A percentile compares a stretch with the other conserved stretches of the same genome.
These are phyloP conservation scores for Rafetus swinhoei DNA, from an alignment of 2,113 vertebrate genomes.

Conservation along the genomic window DNA sequence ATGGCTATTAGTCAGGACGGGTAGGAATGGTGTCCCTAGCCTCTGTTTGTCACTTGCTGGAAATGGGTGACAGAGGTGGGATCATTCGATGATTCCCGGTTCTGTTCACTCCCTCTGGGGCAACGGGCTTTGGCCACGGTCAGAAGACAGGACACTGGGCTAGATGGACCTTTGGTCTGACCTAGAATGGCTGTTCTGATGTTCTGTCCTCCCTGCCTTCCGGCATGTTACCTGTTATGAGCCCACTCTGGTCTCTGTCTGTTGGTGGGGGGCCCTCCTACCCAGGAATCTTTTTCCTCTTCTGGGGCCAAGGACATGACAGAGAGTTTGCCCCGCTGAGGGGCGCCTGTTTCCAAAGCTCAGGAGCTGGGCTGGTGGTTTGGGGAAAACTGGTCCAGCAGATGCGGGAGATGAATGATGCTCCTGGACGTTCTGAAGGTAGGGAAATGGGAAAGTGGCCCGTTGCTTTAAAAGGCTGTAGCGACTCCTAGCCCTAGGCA, in stretches of 20 bases:
- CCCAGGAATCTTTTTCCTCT: background rate
- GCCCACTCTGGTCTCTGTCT: background rate
- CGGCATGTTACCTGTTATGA: background rate
- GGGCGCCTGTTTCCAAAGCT: background rate
- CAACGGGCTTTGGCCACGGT: too few relatives aligned
- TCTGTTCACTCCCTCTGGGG: too few relatives aligned
- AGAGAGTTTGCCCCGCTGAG: background rate
- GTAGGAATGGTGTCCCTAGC: too few relatives aligned
- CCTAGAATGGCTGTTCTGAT: too few relatives aligned
- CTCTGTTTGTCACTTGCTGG: too few relatives aligned
- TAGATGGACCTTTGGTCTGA: too few relatives aligned
- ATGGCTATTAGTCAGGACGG: too few relatives aligned
- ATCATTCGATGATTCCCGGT: too few relatives aligned
- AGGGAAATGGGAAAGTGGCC: background rate
- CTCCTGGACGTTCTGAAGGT: background rate
- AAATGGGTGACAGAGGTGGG: too few relatives aligned
- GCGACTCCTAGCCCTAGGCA: background rate
- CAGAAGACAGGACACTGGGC: too few relatives aligned
- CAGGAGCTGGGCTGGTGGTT: background rate
- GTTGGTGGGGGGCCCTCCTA: background rate
- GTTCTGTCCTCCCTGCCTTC: background rate
- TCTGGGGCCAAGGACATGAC: background rate
- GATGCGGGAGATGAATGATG: background rate
- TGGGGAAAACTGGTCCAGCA: background rate
- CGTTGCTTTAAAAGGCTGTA: background rate